Evolutionary conservation across 2,888 invertebrate genomes (phyloP).

Genomic region (Lordiphosa andalusiaca): DNA sequence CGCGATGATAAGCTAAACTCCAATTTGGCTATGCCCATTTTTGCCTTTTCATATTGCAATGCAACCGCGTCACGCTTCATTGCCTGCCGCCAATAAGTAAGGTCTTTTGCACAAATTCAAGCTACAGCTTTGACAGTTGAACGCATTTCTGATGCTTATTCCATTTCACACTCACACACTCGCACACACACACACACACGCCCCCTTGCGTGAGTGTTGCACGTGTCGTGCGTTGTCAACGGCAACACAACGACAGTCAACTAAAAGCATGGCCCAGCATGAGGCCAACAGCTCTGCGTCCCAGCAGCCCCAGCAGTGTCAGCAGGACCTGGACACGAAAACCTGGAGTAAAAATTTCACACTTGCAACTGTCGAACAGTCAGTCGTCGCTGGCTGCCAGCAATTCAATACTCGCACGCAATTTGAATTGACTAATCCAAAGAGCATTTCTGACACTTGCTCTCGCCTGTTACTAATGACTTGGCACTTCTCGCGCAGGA

Average conservation of each 20-base stretch:
- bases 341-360: slow-evolving; percentile 41
- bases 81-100: slow-evolving; percentile 52
- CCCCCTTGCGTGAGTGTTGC: slow-evolving; percentile 66
- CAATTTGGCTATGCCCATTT: slow-evolving; percentile 52
- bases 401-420: slow-evolving; percentile 54
- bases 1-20: slow-evolving; percentile 43
- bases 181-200: background rate
- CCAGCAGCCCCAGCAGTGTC: slow-evolving; percentile 28
- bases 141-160: slow-evolving; percentile 62
- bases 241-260: slow-evolving; percentile 28
- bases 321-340: slow-evolving; percentile 23
- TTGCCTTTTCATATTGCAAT: slow-evolving; percentile 44
- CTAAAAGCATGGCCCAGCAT: slow-evolving; percentile 25
- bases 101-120: slow-evolving; percentile 10
- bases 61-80: slow-evolving; percentile 55
- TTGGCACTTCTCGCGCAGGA: slow-evolving; percentile 62
- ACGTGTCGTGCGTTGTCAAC: slow-evolving; percentile 63
- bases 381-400: slow-evolving; percentile 29
- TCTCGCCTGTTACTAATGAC: slow-evolving; percentile 70
- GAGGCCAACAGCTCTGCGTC: slow-evolving; percentile 5
- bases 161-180: slow-evolving; percentile 33
- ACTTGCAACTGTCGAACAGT: slow-evolving; percentile 40
- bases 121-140: slow-evolving; percentile 63
- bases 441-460: slow-evolving; percentile 73
- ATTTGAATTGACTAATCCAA: slow-evolving; percentile 71